A percentile compares a stretch with the other conserved stretches of the same genome.
Conservation (phyloP, 2,797 vertebrate genomes). For the Schizopygopsis pylzovi region DNA sequence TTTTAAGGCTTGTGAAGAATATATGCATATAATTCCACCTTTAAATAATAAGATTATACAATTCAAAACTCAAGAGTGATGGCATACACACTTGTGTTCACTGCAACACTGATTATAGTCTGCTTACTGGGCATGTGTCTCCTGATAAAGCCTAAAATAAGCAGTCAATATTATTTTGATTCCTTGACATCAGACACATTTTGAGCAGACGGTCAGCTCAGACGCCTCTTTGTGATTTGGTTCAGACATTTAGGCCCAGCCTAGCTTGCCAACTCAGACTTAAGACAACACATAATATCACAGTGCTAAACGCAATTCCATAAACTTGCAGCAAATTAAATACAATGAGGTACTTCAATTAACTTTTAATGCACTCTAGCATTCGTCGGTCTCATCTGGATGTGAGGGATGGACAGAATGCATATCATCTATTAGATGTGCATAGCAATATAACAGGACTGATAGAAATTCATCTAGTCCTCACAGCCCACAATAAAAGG, state of each 20-base stretch:
- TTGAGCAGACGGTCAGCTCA: background rate
- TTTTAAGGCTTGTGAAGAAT: constrained; percentile 31
- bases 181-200: constrained; percentile 3
- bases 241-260: constrained; percentile 30
- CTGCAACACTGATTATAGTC: background rate
- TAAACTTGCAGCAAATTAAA: constrained; percentile 62
- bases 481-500: background rate
- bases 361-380: background rate
- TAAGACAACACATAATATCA: constrained; percentile 63
- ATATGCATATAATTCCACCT: background rate
- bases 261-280: constrained; percentile 49
- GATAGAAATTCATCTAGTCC: background rate
- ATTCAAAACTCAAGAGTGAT: background rate
- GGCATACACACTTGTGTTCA: background rate
- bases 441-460: constrained; percentile 35
- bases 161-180: background rate
- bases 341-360: constrained; percentile 7
- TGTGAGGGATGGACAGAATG: background rate
- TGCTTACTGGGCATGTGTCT: background rate
- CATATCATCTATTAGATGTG: constrained; percentile 4
- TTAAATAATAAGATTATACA: background rate
- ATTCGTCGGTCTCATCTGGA: background rate
- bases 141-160: background rate
- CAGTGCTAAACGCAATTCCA: constrained; percentile 70
- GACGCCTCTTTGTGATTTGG: constrained; percentile 13